Conservation (phyloP, 2,888 invertebrate genomes). For the Sialis fuliginosa region DNA sequence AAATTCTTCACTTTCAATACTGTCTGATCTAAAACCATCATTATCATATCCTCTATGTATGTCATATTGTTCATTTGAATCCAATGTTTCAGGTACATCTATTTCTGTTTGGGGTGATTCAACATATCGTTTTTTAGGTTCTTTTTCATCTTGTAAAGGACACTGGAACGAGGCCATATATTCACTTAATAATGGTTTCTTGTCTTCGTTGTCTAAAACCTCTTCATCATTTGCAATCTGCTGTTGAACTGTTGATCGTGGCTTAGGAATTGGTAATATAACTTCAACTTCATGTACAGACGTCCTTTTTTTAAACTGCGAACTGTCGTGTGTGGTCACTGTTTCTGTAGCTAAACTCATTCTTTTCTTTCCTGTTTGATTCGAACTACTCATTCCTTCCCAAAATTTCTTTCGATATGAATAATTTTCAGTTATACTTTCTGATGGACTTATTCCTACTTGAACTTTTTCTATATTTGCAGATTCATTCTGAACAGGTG, state of each 20-base stretch:
- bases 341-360: constrained; percentile 14
- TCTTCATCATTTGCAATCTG: background rate
- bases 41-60: constrained; percentile 25
- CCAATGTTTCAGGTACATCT: constrained; percentile 21
- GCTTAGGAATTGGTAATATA: constrained; percentile 25
- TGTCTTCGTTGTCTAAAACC: constrained; percentile 13
- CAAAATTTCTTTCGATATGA: constrained; percentile 31
- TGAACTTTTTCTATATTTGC: constrained; percentile 15
- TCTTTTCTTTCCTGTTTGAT: constrained; percentile 13
- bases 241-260: constrained; percentile 16
- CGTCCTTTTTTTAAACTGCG: constrained; percentile 16
- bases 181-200: constrained; percentile 8
- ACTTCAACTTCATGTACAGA: constrained; percentile 20
- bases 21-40: constrained; percentile 25
- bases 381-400: constrained; percentile 24
- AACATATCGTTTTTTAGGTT: background rate
- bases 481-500: constrained; percentile 19
- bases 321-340: constrained; percentile 13
- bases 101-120: constrained; percentile 4
- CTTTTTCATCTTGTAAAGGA: constrained; percentile 1
- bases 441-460: constrained; percentile 7
- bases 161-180: constrained; percentile 6
- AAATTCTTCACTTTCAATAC: constrained; percentile 26
- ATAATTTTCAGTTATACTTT: constrained; percentile 23
- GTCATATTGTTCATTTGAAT: constrained; percentile 23